Evolutionary conservation across 2,113 vertebrate species (phyloP).

Genomic region (Rhynchomys soricoides): DNA sequence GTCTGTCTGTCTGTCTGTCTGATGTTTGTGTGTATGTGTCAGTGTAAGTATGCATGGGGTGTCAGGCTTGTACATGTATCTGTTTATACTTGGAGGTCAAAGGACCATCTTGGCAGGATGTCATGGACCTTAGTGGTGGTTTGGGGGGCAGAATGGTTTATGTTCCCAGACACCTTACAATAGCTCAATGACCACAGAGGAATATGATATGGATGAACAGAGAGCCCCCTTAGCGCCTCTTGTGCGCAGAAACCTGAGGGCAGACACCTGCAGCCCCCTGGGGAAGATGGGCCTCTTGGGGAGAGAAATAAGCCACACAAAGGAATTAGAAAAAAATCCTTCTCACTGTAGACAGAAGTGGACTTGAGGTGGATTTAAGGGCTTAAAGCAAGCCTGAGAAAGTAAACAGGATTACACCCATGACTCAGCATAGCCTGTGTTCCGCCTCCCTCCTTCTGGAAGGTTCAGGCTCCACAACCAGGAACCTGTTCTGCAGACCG

Average conservation of each 20-base stretch:
- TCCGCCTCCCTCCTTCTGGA: not conserved
- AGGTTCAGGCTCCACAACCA: not conserved
- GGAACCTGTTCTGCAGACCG: not conserved
- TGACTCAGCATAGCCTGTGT: not conserved
- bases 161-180: not conserved
- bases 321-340: not conserved
- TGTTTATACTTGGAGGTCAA: not conserved
- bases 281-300: not conserved
- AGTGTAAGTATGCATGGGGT: not conserved
- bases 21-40: not conserved
- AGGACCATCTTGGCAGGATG: not conserved
- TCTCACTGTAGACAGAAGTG: not conserved
- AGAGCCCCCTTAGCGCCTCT: not conserved
- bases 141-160: rapidly evolving
- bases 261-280: rapidly evolving
- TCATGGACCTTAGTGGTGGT: too few species aligned
- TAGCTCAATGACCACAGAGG: not conserved
- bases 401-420: not conserved
- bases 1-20: not conserved
- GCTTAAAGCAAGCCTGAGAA: not conserved
- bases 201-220: not conserved
- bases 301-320: not conserved
- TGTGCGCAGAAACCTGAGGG: not conserved
- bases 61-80: not conserved
- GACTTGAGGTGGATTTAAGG: not conserved